Base-by-base conservation (phyloP, 1,140 invertebrate species). In the Venustaconcha ellipsiformis region DNA sequence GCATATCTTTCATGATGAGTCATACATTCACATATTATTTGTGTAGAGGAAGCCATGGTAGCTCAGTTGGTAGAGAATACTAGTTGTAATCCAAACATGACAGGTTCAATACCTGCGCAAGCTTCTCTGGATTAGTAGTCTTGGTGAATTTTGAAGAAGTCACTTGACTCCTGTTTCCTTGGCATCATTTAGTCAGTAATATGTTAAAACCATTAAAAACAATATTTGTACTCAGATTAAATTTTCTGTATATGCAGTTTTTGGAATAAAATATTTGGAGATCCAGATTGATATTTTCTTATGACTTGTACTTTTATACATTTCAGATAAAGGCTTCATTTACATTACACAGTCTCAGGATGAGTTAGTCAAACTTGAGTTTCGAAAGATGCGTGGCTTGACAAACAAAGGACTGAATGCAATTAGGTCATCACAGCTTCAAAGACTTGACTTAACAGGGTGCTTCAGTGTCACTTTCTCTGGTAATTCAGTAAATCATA, bases 261-360 rank as follows among this genome's bases (percentile, higher is more conserved):
- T 20, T 26, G n/a, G 64, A 17, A 66, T 48, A 63, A 14, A 69
- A 13, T 20, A 23, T 59, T 59, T 70, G 14, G n/a, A 23, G 37
- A 57, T 48, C 37, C 5, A 48, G 37, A 48, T 48, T 8, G 0
- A 48, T 11, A 48, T 70, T 15, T 57, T n/a, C 2, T 56, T 70
- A 20, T 57, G 18, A 70, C n/a, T 60, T 15, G 20, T 67, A 23
- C 48, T n/a, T 37, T 18, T 67, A 48, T 57, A 15, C 60, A 11
- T 75, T 74, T 65, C 58, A 87, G 86, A 87, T 82, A 57, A 70
- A 57, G 86, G 86, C 15, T 74, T 87, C 60, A 74, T 76, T 23
- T 65, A 60, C 0, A 71, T 86, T 15, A 84, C 83, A n/a, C 73
- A 58, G 64, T 72, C 67, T 15, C 86, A 87, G 62, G 57, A 72